Percentiles rank a stretch among this genome's conserved stretches.
These are phyloP conservation scores for Vanessa tameamea DNA, from an alignment of 1,140 invertebrate species.

Conservation along the genomic window DNA sequence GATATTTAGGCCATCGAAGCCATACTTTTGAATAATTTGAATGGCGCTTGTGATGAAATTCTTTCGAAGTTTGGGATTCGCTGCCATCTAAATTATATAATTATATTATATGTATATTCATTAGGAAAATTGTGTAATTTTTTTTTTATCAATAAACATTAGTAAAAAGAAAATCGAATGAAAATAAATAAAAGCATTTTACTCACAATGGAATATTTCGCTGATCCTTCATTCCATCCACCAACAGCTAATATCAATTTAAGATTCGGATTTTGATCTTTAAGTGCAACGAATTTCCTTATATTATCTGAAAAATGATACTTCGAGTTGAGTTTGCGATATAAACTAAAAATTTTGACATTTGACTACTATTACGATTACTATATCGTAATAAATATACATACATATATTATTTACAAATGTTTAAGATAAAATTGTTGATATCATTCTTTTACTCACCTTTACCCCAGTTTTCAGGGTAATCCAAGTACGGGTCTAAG, in stretches of 20 bases:
- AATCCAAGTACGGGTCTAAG: constrained; percentile 85
- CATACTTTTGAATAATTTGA: constrained; percentile 82
- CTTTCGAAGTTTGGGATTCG: constrained; percentile 73
- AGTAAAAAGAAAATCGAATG: background rate
- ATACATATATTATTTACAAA: no score
- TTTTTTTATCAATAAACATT: no score
- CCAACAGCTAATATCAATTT: constrained; percentile 88
- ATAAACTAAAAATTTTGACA: no score
- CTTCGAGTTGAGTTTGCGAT: background rate
- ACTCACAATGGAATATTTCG: constrained; percentile 83
- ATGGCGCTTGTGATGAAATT: constrained; percentile 84
- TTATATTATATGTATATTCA: no score
- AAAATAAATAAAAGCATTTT: background rate
- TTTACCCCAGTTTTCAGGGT: constrained; percentile 78
- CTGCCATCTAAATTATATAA: constrained; percentile 74
- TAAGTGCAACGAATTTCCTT: constrained; percentile 82
- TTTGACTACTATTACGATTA: no score
- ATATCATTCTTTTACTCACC: constrained; percentile 52
- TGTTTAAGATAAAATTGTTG: constrained; percentile 7
- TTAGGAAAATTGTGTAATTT: no score
- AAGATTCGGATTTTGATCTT: constrained; percentile 83
- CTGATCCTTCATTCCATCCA: constrained; percentile 89
- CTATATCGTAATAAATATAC: no score
- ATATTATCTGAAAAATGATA: constrained; percentile 73
- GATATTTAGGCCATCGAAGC: constrained; percentile 90